These are phyloP conservation scores for Acanthisitta chloris DNA, from an alignment of 2,113 vertebrate species.

Conservation along the genomic window DNA sequence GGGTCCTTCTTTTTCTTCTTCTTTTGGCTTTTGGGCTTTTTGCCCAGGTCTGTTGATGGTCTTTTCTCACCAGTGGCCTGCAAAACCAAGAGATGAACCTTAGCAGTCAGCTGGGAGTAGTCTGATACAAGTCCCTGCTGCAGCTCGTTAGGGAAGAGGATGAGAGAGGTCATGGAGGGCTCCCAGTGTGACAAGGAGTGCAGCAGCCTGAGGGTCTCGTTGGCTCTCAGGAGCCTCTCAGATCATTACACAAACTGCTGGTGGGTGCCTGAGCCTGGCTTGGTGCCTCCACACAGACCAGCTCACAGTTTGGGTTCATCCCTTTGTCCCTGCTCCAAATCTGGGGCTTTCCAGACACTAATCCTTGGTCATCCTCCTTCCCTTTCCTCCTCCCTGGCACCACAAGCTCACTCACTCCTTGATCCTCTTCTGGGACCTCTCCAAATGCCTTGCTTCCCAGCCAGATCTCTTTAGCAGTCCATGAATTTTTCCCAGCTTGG, in stretches of 20 bases:
- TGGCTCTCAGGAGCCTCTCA: background rate
- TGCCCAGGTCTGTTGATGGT: slow-evolving; percentile 90
- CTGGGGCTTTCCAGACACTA: background rate
- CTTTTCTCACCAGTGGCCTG: slow-evolving; percentile 93
- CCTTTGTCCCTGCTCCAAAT: background rate
- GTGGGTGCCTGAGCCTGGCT: background rate
- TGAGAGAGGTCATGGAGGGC: fast-evolving
- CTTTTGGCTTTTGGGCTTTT: slow-evolving; percentile 96
- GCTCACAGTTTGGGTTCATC: background rate
- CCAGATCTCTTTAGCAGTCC: background rate
- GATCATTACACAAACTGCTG: background rate
- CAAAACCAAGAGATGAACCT: background rate
- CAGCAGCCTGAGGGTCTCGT: background rate
- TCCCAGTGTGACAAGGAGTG: fast-evolving
- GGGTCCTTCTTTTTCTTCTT: slow-evolving; percentile 99
- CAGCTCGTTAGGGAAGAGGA: background rate
- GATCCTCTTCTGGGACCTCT: background rate
- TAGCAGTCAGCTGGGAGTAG: background rate
- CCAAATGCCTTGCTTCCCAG: background rate
- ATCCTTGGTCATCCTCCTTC: background rate
- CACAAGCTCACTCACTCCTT: background rate
- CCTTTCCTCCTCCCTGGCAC: background rate
- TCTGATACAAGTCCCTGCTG: background rate
- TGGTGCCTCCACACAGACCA: background rate
- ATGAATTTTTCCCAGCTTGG: background rate